Evolutionary conservation across 2,888 invertebrate genomes (phyloP), one percentile per base, ranked within the genome.

Genomic region (Ophion obscuratus): DNA sequence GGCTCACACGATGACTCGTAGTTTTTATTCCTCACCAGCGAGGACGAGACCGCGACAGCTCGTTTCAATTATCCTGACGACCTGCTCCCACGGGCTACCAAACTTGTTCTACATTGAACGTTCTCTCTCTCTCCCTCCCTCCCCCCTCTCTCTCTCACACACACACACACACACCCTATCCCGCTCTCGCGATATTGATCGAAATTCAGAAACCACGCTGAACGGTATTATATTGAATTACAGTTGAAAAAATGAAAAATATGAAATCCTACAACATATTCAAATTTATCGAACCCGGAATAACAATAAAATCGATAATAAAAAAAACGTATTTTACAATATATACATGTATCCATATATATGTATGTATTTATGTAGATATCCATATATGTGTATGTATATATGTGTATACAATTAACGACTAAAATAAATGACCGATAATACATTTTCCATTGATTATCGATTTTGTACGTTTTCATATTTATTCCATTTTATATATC

Each of bases 1-100:
- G 83, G 82, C 76, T 83, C 78, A 62, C 47, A 78, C 89, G 88
- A 92, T 92, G 92, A 92, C 92, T 91, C 84, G 92, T 88, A 84
- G 82, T 87, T 81, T 89, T 91, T 92, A 68, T 61, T 70, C 90
- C 89, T 83, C 88, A 74, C 81, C 86, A 81, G 27, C 57, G 80
- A 76, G 84, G 59, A 85, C 78, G 82, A 80, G 40, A 82, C 68
- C 53, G 62, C 70, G 81, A 70, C 83, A 76, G 83, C 81, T 86
- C 89, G 87, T 91, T 91, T 91, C 91, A 92, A 92, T 91, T 91
- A 91, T 88, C 88, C 88, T 79, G 85, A 85, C 85, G 82, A 86
- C 86, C 80, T 84, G 82, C 90, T 89, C 89, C 85, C 89, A 91
- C 87, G 88, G 77, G 64, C 78, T 80, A 67, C 76, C 70, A 64